These are phyloP conservation scores for Gymnopithys bicolor DNA, from an alignment of 2,797 vertebrate genomes.

Conservation along the genomic window DNA sequence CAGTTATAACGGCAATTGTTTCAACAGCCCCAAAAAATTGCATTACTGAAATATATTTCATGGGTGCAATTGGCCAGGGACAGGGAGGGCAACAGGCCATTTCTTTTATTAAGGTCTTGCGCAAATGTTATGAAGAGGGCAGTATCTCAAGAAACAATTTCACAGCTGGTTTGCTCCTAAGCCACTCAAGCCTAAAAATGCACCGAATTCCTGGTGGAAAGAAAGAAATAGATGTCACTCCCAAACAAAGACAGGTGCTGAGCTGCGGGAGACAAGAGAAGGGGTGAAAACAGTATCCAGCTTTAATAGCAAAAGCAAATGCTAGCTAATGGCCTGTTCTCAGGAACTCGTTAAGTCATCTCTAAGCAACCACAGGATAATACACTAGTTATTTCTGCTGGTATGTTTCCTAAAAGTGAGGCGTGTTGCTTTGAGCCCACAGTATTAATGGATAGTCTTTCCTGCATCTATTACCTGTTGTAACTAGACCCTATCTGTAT, in stretches of 20 bases:
- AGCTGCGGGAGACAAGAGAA: slow-evolving; percentile 85
- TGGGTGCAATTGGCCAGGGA: slow-evolving; percentile 85
- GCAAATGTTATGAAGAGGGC: slow-evolving; percentile 87
- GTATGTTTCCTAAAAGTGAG: slow-evolving; percentile 87
- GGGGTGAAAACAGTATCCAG: slow-evolving; percentile 92
- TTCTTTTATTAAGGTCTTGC: slow-evolving; percentile 84
- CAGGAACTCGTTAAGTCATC: slow-evolving; percentile 92
- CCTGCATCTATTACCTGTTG: slow-evolving; percentile 78
- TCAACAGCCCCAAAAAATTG: slow-evolving; percentile 82
- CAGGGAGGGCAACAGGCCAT: slow-evolving; percentile 83
- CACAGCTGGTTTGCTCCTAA: slow-evolving; percentile 99
- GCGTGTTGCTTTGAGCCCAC: slow-evolving; percentile 75
- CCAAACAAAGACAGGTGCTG: slow-evolving; percentile 98
- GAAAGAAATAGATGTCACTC: slow-evolving; percentile 99
- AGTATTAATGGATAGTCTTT: slow-evolving; percentile 71
- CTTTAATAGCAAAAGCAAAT: slow-evolving; percentile 99
- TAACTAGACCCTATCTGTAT: slow-evolving; percentile 55
- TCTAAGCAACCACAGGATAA: slow-evolving; percentile 88
- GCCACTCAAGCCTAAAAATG: slow-evolving; percentile 99
- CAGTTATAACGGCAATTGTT: slow-evolving; percentile 80
- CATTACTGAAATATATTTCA: slow-evolving; percentile 88
- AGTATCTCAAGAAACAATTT: slow-evolving; percentile 99
- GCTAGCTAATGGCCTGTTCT: slow-evolving; percentile 93
- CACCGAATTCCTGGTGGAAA: slow-evolving; percentile 98
- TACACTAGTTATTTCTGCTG: slow-evolving; percentile 88